Evolutionary conservation across 2,888 invertebrate species (phyloP).

Genomic region (Polydesmus complanatus): DNA sequence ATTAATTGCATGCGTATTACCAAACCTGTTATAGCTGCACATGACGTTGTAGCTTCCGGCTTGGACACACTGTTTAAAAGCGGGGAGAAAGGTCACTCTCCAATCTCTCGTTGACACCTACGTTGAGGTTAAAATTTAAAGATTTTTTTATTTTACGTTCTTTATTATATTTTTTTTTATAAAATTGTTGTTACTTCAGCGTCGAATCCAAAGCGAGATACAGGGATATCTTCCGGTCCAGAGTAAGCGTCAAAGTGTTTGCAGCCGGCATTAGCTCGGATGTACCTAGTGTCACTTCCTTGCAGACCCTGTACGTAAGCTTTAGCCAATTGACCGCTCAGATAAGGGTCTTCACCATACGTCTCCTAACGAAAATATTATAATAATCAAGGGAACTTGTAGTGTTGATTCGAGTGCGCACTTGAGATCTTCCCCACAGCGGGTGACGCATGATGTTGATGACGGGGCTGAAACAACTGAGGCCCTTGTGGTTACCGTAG

Average conservation of each 20-base stretch:
- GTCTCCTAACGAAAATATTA: conserved; percentile 5
- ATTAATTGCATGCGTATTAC: background rate
- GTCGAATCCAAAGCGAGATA: conserved; percentile 4
- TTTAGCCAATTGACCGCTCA: conserved; percentile 2
- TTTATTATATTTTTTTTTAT: background rate
- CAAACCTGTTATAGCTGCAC: conserved; percentile 13
- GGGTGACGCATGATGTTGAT: too few relatives aligned
- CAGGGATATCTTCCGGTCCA: conserved; percentile 14
- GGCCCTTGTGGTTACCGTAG: conserved; percentile 15
- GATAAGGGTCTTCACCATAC: conserved; percentile 12
- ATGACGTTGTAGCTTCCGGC: conserved; percentile 9
- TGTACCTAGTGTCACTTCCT: conserved; percentile 9
- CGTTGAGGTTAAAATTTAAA: too few relatives aligned
- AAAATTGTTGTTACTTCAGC: conserved; percentile 3
- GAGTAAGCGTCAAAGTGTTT: conserved; percentile 6
- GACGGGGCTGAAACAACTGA: conserved; percentile 17
- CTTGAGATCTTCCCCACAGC: conserved; percentile 14
- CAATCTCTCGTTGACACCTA: conserved; percentile 9
- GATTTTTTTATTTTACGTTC: too few relatives aligned
- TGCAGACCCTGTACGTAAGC: conserved; percentile 8
- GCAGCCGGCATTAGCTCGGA: conserved; percentile 10
- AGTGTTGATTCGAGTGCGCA: background rate
- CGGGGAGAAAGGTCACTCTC: conserved; percentile 10
- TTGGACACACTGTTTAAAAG: conserved; percentile 5
- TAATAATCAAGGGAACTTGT: background rate